A percentile compares a stretch with the other conserved stretches of the same genome.
Conservation (phyloP, 2,888 invertebrate species). For the Sussaba pulchella region DNA sequence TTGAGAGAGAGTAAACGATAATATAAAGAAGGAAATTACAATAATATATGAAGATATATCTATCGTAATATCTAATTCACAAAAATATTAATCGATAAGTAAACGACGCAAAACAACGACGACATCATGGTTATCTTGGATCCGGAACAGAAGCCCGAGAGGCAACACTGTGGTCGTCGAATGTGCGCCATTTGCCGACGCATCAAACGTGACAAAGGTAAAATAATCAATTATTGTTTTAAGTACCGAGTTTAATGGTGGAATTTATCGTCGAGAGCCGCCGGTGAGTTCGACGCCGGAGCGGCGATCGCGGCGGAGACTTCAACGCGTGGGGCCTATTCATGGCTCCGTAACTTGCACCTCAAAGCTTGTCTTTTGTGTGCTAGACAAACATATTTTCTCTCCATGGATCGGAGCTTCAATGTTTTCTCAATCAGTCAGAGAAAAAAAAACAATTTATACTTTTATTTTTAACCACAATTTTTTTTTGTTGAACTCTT, state of each 20-base stretch:
- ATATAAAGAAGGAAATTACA: conserved; percentile 58
- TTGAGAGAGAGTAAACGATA: conserved; percentile 36
- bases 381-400: no score
- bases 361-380: conserved; percentile 8
- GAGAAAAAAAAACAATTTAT: no score
- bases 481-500: no score
- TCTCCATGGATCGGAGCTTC: no score
- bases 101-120: conserved; percentile 9
- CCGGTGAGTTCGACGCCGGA: conserved; percentile 56
- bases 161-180: conserved; percentile 83
- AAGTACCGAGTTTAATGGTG: conserved; percentile 13
- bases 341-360: conserved; percentile 3
- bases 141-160: conserved; percentile 83
- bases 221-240: conserved; percentile 57
- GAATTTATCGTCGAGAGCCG: conserved; percentile 18
- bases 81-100: conserved; percentile 16
- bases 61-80: conserved; percentile 44
- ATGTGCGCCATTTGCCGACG: conserved; percentile 84
- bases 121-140: conserved; percentile 83
- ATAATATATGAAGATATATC: conserved; percentile 60
- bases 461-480: no score
- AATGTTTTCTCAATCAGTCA: not conserved
- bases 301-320: conserved; percentile 60
- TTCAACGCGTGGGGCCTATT: conserved; percentile 67
- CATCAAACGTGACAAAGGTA: conserved; percentile 83